Evolutionary conservation across 23 tunicate genomes (phyloP), one percentile per base, ranked within the genome.

Genomic region (Clavelina lepadiformis): DNA sequence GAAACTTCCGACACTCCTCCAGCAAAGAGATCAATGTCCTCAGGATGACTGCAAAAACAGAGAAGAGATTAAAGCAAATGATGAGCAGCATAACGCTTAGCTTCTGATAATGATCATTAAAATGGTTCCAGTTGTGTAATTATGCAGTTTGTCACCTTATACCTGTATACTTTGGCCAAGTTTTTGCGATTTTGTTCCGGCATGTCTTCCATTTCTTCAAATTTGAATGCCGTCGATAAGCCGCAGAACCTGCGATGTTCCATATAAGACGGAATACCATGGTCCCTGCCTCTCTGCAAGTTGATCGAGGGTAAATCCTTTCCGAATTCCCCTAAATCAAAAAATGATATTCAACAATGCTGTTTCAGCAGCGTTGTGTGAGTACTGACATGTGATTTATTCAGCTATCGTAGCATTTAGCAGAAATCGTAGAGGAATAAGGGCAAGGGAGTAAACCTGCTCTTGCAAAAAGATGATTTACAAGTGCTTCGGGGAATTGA

Each of bases 241-340:
- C 98, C 98, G 33, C 88, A 91, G 34, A 82, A 65, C 69, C 62
- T 58, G 8, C 98, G 63, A 50, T 74, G 86, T 24, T 75, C 84
- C 50, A 74, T 68, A 54, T 91, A 91, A 5, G 93, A 91, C 3
- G 88, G 83, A 23, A 91, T 63, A 1, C 98, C 98, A 59, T 81
- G 91, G 56, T 91, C 98, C 26, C 98, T 35, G 1, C 84, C 91
- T 44, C 98, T 49, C 30, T 91, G 98, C 27, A 91, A 70, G 52
- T 91, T 91, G 53, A 74, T 56, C 2, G 98, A 91, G 19, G 75
- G 58, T 13, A 91, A 58, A 70, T 91, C 98, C 25, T 70, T 46
- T 2, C 98, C 98, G 35, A 56, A 75, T 13, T 81, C 33, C 21
- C 74, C 98, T 80, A 73, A 2, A 57, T 30, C 20, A 0, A 76